phyloP scores from a whole-genome alignment of 2,888 invertebrate species.

The Leptura quadrifasciata region DNA sequence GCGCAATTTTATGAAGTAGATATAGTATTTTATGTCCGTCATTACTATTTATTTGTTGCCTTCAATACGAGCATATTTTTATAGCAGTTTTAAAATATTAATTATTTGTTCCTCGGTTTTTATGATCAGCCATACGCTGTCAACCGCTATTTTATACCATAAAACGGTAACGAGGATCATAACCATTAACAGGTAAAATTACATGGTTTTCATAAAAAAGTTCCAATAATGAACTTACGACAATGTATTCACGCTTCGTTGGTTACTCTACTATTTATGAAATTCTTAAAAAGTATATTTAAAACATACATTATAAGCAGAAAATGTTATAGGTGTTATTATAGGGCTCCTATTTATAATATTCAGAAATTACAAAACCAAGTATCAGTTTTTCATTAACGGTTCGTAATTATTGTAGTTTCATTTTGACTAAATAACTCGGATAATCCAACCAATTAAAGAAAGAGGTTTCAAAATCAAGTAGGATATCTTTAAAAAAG shows the following conservation, averaged over 20 bases:
- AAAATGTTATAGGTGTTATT: background rate
- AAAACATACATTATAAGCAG: background rate
- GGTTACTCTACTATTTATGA: slow-evolving; percentile 3
- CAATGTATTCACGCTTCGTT: slow-evolving; percentile 12
- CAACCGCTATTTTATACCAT: slow-evolving; percentile 25
- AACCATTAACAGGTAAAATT: slow-evolving; percentile 35
- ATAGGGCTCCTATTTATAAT: no score
- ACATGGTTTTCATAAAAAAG: slow-evolving; percentile 23
- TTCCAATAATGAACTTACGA: slow-evolving; percentile 9
- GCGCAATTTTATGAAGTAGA: slow-evolving; percentile 9
- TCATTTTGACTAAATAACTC: no score
- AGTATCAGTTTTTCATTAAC: no score
- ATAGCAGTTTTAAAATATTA: slow-evolving; percentile 39
- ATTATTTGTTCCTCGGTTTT: slow-evolving; percentile 34
- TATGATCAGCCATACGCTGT: slow-evolving; percentile 24
- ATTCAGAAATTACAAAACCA: no score
- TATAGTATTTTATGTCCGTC: slow-evolving; percentile 11
- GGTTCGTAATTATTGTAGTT: no score
- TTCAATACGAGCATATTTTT: slow-evolving; percentile 26
- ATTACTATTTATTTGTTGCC: slow-evolving; percentile 31
- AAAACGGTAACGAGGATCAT: slow-evolving; percentile 27
- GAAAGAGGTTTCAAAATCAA: no score
- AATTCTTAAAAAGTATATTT: background rate
- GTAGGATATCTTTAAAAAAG: no score
- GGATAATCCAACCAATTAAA: no score